Evolutionary conservation across 2,888 invertebrate genomes (phyloP).

Genomic region (Mallateleia sp.): DNA sequence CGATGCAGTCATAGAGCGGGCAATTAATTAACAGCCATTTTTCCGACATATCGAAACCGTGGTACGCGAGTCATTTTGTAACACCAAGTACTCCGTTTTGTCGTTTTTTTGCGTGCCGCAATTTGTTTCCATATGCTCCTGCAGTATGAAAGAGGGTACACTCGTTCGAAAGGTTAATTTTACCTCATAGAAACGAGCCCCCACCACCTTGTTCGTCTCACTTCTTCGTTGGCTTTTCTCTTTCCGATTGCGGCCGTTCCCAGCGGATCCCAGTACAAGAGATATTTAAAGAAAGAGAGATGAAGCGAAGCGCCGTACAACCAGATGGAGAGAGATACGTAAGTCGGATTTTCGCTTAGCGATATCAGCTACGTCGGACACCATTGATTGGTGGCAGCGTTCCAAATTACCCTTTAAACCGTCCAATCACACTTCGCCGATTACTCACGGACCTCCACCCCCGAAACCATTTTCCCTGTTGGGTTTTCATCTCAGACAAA

Average conservation of each 20-base stretch:
- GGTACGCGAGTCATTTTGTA: constrained; percentile 43
- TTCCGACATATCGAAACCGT: constrained; percentile 33
- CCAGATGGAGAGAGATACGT: constrained; percentile 59
- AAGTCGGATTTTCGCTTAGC: constrained; percentile 85
- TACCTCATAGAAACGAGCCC: constrained; percentile 81
- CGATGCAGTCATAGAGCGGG: not conserved
- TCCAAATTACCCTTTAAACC: constrained; percentile 86
- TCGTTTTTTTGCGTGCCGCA: constrained; percentile 58
- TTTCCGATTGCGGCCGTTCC: constrained; percentile 69
- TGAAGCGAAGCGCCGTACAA: constrained; percentile 9
- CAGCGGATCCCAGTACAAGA: constrained; percentile 79
- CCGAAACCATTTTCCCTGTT: constrained; percentile 40
- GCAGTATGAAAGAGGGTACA: constrained; percentile 79
- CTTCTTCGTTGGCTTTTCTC: constrained; percentile 36
- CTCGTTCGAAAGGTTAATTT: constrained; percentile 85
- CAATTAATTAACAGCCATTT: constrained; percentile 61
- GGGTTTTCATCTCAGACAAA: constrained; percentile 63
- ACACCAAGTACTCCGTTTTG: constrained; percentile 17
- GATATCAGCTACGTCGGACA: constrained; percentile 83
- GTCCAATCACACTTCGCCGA: constrained; percentile 79
- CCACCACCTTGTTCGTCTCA: constrained; percentile 48
- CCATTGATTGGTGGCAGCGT: constrained; percentile 86
- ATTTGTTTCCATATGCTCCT: constrained; percentile 82
- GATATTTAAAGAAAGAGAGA: constrained; percentile 71
- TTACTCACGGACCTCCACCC: constrained; percentile 67